phyloP scores from a whole-genome alignment of 2,888 invertebrate species.

The Idaea aversata region DNA sequence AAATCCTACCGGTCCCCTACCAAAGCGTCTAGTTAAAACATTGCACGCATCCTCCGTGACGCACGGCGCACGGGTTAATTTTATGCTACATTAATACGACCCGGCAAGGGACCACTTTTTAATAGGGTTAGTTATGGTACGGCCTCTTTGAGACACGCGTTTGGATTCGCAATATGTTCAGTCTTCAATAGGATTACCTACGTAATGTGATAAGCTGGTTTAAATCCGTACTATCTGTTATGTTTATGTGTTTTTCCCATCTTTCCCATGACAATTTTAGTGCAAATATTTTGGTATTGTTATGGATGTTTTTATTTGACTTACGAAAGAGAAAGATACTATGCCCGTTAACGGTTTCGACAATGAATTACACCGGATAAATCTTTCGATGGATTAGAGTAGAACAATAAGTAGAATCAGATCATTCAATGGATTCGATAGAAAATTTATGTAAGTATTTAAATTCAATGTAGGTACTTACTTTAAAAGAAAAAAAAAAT shows the following conservation, averaged over 20 bases:
- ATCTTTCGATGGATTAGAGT: too few relatives aligned
- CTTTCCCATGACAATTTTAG: neutral
- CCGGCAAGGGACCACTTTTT: conserved; percentile 69
- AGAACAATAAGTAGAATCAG: too few relatives aligned
- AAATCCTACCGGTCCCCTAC: conserved; percentile 39
- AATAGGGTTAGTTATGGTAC: conserved; percentile 76
- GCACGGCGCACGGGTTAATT: conserved; percentile 72
- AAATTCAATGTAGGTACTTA: too few relatives aligned
- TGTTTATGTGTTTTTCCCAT: neutral
- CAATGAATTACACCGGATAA: too few relatives aligned
- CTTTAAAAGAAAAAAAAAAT: too few relatives aligned
- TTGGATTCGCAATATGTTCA: conserved; percentile 66
- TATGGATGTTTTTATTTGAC: neutral
- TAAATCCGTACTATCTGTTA: conserved; percentile 23
- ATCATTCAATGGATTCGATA: too few relatives aligned
- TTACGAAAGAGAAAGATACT: too few relatives aligned
- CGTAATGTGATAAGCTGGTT: conserved; percentile 45
- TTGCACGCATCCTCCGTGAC: conserved; percentile 64
- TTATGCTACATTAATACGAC: conserved; percentile 77
- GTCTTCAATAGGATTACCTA: conserved; percentile 57
- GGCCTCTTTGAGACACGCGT: conserved; percentile 54
- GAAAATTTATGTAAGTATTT: too few relatives aligned
- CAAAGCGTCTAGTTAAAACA: conserved; percentile 54
- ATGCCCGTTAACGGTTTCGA: too few relatives aligned
- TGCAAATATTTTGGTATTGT: neutral